Evolutionary conservation across 1,140 invertebrate genomes (phyloP), one percentile per base, ranked within the genome.

Genomic region (Diachasma alloeum): DNA sequence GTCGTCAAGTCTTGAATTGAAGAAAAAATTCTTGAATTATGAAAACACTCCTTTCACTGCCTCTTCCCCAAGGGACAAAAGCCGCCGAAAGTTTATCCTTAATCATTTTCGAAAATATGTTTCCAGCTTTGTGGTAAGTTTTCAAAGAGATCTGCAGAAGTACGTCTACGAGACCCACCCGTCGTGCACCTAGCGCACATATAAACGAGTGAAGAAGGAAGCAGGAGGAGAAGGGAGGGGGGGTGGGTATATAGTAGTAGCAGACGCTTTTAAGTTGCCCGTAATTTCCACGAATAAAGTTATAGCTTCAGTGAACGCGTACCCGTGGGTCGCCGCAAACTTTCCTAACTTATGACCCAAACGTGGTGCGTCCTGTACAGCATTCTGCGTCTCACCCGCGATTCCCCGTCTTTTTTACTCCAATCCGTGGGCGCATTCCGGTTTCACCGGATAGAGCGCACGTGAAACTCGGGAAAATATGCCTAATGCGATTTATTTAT

Each of bases 271-370:
- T 86, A 84, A 84, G 81, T 84, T 83, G 79, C 83, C 78, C 81
- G 81, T 85, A 87, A 87, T 85, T 86, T 87, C 36, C 83, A 78
- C 78, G 84, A 87, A 85, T 84, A 85, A 84, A 87, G 81, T 85
- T 85, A 82, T 72, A 56, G 59, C 53, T 42, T 26, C 31, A 72
- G 15, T 44, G n/a, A 72, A 66, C 56, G 75, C 69, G 46, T 79
- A 71, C 68, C 80, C 80, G 76, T 77, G 81, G 81, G 79, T 80
- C 56, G 59, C 72, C 53, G 70, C 66, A 67, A 74, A 70, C 59
- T 72, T 78, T 70, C 72, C 67, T 74, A 77, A 77, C 63, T 70
- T 74, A 71, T 74, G 59, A 56, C 69, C 26, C 36, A 36, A 44
- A 72, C 69, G 69, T 75, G n/a, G 36, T 39, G 70, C 67, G 53